Evolutionary conservation across 1,140 invertebrate species (phyloP).

Genomic region (Bathynomus jamesi): DNA sequence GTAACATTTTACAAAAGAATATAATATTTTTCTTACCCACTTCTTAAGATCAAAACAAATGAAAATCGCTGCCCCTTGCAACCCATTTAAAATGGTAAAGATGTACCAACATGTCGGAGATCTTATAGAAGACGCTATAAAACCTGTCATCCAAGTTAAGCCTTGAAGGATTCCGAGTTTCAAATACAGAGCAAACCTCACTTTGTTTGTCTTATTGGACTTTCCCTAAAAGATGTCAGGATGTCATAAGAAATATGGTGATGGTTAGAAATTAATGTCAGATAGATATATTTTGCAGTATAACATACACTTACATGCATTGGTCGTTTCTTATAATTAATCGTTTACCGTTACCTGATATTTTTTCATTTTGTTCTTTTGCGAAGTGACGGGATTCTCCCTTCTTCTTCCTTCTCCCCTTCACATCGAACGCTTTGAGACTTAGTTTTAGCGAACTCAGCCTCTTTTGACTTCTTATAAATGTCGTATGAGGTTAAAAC

Average conservation of each 20-base stretch:
- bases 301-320: too few relatives aligned
- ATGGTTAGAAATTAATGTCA: not conserved
- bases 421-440: conserved; percentile 22
- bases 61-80: conserved; percentile 37
- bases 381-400: not conserved
- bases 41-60: conserved; percentile 16
- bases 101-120: conserved; percentile 40
- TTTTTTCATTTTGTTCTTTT: too few relatives aligned
- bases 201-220: not conserved
- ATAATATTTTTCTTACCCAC: conserved; percentile 14
- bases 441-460: conserved; percentile 16
- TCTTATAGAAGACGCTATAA: conserved; percentile 41
- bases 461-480: conserved; percentile 27
- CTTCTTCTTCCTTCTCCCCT: not conserved
- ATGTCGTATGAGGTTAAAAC: conserved; percentile 40
- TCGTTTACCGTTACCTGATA: too few relatives aligned
- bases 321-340: too few relatives aligned
- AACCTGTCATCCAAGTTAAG: conserved; percentile 47
- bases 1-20: too few relatives aligned
- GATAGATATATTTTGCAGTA: not conserved
- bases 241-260: too few relatives aligned
- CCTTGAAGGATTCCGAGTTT: conserved; percentile 48
- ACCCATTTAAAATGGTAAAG: conserved; percentile 41
- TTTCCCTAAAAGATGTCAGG: too few relatives aligned
- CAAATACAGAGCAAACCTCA: conserved; percentile 44